Percentiles rank a stretch among this genome's conserved stretches.
Evolutionary conservation across 2,113 vertebrate genomes (phyloP).

Genomic region (Vombatus ursinus): DNA sequence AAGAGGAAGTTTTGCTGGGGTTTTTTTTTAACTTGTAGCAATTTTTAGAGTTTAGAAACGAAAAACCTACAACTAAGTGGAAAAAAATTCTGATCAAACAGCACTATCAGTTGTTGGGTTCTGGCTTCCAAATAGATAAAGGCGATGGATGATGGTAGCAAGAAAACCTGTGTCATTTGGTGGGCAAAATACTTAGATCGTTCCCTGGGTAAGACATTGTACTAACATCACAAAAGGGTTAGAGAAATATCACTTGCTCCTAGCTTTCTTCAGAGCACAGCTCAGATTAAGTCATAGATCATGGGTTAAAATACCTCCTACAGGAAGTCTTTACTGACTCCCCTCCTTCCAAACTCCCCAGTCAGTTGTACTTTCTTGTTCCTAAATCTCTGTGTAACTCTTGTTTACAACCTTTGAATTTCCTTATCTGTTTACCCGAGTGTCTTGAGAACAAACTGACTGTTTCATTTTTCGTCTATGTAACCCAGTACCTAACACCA

Average conservation of each 20-base stretch:
- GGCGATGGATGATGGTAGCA: not conserved
- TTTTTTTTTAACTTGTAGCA: slow-evolving; percentile 62
- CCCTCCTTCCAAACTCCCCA: not conserved
- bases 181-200: slow-evolving; percentile 28
- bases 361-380: not conserved
- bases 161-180: slow-evolving; percentile 15
- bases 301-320: not conserved
- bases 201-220: not conserved
- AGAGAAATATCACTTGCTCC: slow-evolving; percentile 50
- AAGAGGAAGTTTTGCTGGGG: slow-evolving; percentile 45
- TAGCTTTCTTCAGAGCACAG: not conserved
- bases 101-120: slow-evolving; percentile 21
- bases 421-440: not conserved
- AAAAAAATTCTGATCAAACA: slow-evolving; percentile 38
- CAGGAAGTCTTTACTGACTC: not conserved
- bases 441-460: not conserved
- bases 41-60: slow-evolving; percentile 57
- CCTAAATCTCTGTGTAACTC: not conserved
- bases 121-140: slow-evolving; percentile 47
- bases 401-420: not conserved
- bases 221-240: slow-evolving; percentile 22
- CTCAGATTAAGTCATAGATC: not conserved
- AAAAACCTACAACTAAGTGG: slow-evolving; percentile 55
- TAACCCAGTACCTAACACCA: not conserved
- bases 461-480: not conserved